Base-by-base conservation (phyloP, 2,888 invertebrate genomes). In the Villa cingulata region DNA sequence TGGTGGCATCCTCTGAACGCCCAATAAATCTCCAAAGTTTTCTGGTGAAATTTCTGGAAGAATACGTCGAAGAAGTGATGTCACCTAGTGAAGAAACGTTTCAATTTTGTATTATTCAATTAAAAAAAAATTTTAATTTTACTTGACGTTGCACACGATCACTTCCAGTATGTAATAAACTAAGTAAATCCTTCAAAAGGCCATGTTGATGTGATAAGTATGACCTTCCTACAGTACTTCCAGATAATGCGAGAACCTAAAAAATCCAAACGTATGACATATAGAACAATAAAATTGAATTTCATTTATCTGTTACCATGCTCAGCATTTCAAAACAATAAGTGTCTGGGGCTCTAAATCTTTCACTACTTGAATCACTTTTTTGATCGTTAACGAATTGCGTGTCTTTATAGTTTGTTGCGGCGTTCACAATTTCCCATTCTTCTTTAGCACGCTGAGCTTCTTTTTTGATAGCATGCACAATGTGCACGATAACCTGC, bases 291-390 rank as follows among this genome's bases (percentile, higher is more conserved):
- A n/a, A n/a, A n/a, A n/a, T n/a, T 16, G 38, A 39, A 23, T n/a
- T 12, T 37, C n/a, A 29, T 17, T 10, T 29, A 10, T 39, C 14
- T 27, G 9, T 47, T 19, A 78, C 94, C 85, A 95, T 85, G 5
- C 92, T 92, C 19, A 96, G 71, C 88, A 96, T 90, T 73, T 96
- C 95, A 63, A 95, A 96, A 70, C 95, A 95, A 66, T 94, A 96
- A n/a, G 90, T 90, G 66, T 96, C 95, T 3, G 64, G 56, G 43
- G 67, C 56, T 54, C 66, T 57, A 59, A 58, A 56, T 2, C 64
- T 58, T 42, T 67, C 68, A 42, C 62, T 59, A 29, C 59, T 58
- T 23, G 59, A 59, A 23, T 55, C 55, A 23, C 55, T 68, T 53
- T 60, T 62, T 17, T 57, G 57, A 48, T 53, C 66, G 52, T 48